Percentiles rank a stretch among this genome's conserved stretches.
Evolutionary conservation across 2,888 invertebrate genomes (phyloP).

Genomic region (Seira musarum): DNA sequence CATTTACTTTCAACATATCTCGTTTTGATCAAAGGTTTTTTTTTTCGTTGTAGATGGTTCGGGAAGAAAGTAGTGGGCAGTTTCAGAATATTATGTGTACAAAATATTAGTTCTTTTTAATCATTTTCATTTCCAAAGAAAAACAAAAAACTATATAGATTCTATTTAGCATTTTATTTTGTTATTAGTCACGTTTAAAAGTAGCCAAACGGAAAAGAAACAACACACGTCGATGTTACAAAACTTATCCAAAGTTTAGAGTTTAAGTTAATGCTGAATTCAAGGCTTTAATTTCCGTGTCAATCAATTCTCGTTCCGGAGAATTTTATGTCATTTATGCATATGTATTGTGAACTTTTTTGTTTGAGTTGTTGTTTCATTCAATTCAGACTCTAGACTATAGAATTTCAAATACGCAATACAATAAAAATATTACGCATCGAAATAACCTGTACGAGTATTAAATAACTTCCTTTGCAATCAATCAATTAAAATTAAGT

Average conservation of each 20-base stretch:
- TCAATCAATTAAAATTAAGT: not conserved
- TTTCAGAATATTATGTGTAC: not conserved
- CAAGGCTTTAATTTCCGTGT: not conserved
- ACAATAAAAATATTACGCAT: too few species aligned
- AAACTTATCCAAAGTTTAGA: not conserved
- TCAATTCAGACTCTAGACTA: too few species aligned
- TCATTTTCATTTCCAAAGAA: not conserved
- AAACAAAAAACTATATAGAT: not conserved
- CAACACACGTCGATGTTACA: not conserved
- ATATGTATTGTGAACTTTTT: too few species aligned
- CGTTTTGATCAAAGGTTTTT: too few species aligned
- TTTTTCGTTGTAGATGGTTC: too few species aligned
- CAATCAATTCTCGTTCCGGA: not conserved
- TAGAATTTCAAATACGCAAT: not conserved
- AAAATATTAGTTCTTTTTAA: not conserved
- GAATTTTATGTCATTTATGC: too few species aligned
- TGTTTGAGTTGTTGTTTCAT: too few species aligned
- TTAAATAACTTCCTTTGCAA: not conserved
- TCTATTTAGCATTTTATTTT: too few species aligned
- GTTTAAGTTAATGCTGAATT: not conserved
- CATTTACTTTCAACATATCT: too few species aligned
- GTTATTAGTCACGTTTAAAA: not conserved
- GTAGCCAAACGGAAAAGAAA: not conserved
- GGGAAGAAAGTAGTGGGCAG: too few species aligned
- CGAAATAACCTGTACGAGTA: not conserved